phyloP scores from a whole-genome alignment of 2,888 invertebrate species.

The Imbricaverruca yamaguchii region DNA sequence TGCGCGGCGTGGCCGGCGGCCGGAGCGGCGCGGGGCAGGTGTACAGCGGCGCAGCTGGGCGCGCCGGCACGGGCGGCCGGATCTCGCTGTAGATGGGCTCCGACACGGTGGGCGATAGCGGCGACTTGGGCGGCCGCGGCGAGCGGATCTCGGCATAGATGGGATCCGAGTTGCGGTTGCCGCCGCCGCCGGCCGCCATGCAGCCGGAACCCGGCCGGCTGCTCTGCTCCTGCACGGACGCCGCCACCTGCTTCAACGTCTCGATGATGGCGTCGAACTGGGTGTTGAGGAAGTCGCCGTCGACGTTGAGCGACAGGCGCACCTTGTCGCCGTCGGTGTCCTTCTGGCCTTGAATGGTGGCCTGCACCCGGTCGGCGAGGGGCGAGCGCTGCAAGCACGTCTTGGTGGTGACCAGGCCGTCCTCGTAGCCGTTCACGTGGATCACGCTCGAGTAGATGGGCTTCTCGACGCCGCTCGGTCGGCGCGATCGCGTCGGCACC shows the following conservation, averaged over 20 bases:
- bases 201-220: not conserved
- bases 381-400: not conserved
- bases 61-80: not conserved
- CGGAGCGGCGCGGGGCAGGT: not conserved
- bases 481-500: not conserved
- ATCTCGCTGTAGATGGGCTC: slow-evolving; percentile 10
- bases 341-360: slow-evolving; percentile 16
- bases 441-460: slow-evolving; percentile 8
- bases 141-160: slow-evolving; percentile 13
- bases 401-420: not conserved
- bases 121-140: not conserved
- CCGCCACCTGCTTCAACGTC: slow-evolving; percentile 32
- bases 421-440: not conserved
- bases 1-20: not conserved
- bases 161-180: not conserved
- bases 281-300: slow-evolving; percentile 29
- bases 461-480: not conserved
- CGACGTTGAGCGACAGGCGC: slow-evolving; percentile 28
- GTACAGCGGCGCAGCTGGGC: not conserved
- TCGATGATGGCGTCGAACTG: slow-evolving; percentile 33
- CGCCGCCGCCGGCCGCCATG: not conserved
- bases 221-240: slow-evolving; percentile 27
- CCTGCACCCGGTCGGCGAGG: not conserved
- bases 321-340: slow-evolving; percentile 26
- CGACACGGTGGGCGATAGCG: not conserved